Evolutionary conservation across 2,888 invertebrate genomes (phyloP), one percentile per base, ranked within the genome.

Genomic region (Carterocephalus palaemon): DNA sequence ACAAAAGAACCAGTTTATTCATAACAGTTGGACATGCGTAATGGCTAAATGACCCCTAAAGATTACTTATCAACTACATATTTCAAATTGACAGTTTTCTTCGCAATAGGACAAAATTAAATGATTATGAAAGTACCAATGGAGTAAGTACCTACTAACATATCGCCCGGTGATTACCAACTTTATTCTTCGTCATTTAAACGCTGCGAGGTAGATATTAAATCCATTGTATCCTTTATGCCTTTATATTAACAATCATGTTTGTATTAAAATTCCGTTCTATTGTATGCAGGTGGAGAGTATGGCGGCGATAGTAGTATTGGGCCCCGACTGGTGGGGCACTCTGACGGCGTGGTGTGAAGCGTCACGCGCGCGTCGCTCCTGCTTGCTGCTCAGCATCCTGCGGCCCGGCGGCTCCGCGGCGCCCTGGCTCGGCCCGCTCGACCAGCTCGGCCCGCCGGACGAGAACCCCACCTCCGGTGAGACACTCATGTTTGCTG

Each of bases 311-410:
- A 75, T 98, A 19, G 96, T 97, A 29, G 88, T 92, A 42, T 83
- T 98, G 0, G 93, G 92, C 47, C 88, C 92, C 0, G 93, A 96
- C 57, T 98, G 98, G 98, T 97, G 91, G 86, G 98, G 98, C n/a
- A 93, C 97, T 51, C 88, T 98, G 47, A 94, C 96, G 61, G 96
- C 97, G 0, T 97, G 95, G 93, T 95, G 96, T 7, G 98, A 98
- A 72, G 93, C 71, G 28, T 63, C 79, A 5, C 63, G 86, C 6
- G 66, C 83, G 15, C 74, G 85, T 0, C 76, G 86, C 46, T 97
- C 97, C 0, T 97, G 97, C 72, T 83, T 98, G 28, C 93, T 98
- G 92, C 85, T 98, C 17, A 95, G 95, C 15, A 89, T 96, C 19
- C 87, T 97, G 65, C 92, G 94, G 51, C 96, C 95, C 24, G 95